Evolutionary conservation across 2,888 invertebrate genomes (phyloP), one percentile per base, ranked within the genome.

Genomic region (Nomada fabriciana): DNA sequence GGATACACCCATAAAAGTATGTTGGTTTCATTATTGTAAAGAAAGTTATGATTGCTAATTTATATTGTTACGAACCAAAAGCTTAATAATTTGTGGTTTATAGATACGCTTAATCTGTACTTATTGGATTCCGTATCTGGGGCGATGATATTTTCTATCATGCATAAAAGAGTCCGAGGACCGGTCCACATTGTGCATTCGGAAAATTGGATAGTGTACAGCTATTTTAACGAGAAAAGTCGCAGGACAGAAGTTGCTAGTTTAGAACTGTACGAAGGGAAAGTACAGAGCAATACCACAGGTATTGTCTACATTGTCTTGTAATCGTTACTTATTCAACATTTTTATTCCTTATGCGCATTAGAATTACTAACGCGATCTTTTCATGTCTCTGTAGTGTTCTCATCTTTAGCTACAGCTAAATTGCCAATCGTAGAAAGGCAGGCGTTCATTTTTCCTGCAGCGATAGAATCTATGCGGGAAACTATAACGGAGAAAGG

Each of bases 161-260:
- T 96, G 82, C 99, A 99, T 94, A 97, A 98, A 79, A 96, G 97
- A 90, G 97, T 97, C 64, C 96, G 96, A 67, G 97, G 97, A 13
- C 97, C 98, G 4, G 95, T 99, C 23, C 97, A 97, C 91, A 95
- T 98, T 68, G 97, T 99, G 18, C 99, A 99, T 94, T 97, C 98
- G 0, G 99, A 99, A 94, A 98, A 99, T 95, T 99, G 98, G 97
- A 94, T 99, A 64, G 97, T 98, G 85, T 99, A 99, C 94, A 96
- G 97, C 53, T 99, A 98, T 94, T 98, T 97, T 94, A 99, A 97
- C 94, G 98, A 99, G 91, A 98, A 98, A 94, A 97, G 97, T 88
- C 96, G 99, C 53, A 96, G 99, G 71, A 97, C 97, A 18, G 99
- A 99, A 95, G 95, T 99, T 76, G 97, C 98, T 0, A 97, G 98